Evolutionary conservation across 2,113 vertebrate genomes (phyloP).

Genomic region (Entosphenus tridentatus): DNA sequence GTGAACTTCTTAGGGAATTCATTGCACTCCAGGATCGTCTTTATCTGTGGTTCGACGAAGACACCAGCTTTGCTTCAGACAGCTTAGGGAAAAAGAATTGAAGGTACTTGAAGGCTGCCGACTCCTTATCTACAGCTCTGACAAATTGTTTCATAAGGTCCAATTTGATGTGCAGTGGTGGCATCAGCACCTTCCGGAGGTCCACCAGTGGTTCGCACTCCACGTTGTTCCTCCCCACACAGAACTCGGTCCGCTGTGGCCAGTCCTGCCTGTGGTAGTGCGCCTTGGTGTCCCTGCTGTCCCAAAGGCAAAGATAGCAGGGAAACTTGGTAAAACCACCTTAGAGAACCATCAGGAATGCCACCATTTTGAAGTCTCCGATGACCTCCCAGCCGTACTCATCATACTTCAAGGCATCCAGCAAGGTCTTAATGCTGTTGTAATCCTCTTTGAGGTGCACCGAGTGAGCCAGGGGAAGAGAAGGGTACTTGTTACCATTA

Average conservation of each 20-base stretch:
- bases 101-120: no score
- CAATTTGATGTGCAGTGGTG: background rate
- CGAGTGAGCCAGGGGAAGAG: conserved; percentile 5
- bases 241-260: no score
- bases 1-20: no score
- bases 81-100: no score
- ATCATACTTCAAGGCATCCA: background rate
- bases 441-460: conserved; percentile 4
- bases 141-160: no score
- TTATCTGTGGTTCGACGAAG: no score
- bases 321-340: background rate
- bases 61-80: no score
- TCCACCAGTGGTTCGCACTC: background rate
- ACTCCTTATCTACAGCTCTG: no score
- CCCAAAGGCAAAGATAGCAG: conserved; percentile 5
- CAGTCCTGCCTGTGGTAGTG: no score
- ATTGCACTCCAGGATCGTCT: no score
- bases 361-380: no score
- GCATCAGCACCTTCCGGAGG: conserved; percentile 1
- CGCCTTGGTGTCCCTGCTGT: conserved; percentile 4
- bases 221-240: background rate
- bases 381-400: no score
- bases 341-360: background rate
- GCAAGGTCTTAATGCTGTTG: background rate
- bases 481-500: conserved; percentile 4